Evolutionary conservation across 2,113 vertebrate genomes (phyloP).

Genomic region (Pteronura brasiliensis): DNA sequence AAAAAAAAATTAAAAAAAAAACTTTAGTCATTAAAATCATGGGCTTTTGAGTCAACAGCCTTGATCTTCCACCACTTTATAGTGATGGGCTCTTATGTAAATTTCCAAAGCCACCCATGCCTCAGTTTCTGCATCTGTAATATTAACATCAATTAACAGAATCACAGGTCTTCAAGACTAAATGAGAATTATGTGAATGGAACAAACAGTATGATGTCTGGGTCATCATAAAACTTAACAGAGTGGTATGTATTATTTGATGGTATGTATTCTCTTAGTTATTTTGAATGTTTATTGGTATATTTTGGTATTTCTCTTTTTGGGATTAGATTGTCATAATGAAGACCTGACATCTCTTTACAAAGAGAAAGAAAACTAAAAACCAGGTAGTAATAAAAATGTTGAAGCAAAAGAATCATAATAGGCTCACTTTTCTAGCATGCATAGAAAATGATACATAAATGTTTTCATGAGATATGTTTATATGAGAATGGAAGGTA

Average conservation of each 20-base stretch:
- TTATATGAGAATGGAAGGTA: neutral
- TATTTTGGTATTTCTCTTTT: neutral
- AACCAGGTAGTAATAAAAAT: neutral
- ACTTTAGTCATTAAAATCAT: neutral
- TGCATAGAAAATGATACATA: neutral
- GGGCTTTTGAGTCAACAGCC: neutral
- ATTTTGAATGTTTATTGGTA: neutral
- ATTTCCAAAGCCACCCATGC: neutral
- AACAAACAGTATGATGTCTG: neutral
- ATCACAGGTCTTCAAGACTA: neutral
- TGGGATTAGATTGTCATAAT: neutral
- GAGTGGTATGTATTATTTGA: neutral
- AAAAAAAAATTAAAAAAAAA: neutral
- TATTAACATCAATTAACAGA: neutral
- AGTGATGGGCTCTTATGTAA: neutral
- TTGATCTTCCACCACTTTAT: neutral
- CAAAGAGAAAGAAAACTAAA: neutral
- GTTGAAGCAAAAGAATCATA: neutral
- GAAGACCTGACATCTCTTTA: neutral
- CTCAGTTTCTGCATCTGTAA: neutral
- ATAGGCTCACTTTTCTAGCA: neutral
- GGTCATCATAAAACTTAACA: neutral
- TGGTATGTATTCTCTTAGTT: neutral
- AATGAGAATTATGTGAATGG: neutral
- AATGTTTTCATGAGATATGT: neutral